These are phyloP conservation scores for Apoderus coryli DNA, from an alignment of 2,888 invertebrate species.

Conservation along the genomic window DNA sequence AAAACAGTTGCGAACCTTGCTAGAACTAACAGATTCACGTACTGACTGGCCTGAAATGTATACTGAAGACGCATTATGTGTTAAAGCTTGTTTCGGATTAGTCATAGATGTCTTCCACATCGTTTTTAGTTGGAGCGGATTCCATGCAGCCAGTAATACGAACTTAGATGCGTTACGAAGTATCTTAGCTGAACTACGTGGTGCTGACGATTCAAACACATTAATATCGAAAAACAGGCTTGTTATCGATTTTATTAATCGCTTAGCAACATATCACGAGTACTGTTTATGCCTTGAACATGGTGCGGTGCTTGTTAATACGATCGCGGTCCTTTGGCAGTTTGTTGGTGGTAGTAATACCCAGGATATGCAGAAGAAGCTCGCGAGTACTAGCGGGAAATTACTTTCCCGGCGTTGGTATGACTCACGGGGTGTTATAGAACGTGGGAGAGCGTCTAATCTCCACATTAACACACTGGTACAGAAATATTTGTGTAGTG, in stretches of 20 bases:
- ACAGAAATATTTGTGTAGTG: conserved; percentile 45
- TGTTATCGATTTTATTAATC: conserved; percentile 29
- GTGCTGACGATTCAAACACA: conserved; percentile 21
- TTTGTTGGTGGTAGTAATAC: conserved; percentile 31
- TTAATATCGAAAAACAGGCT: conserved; percentile 26
- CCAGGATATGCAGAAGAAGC: conserved; percentile 32
- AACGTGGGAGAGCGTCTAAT: conserved; percentile 41
- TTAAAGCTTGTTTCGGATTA: conserved; percentile 33
- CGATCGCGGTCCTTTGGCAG: conserved; percentile 35
- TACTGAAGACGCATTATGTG: conserved; percentile 34
- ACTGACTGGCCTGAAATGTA: conserved; percentile 42
- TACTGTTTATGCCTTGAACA: conserved; percentile 40
- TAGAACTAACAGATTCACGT: conserved; percentile 38
- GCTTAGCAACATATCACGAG: conserved; percentile 35
- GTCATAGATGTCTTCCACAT: conserved; percentile 31
- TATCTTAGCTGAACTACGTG: conserved; percentile 39
- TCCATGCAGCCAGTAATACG: conserved; percentile 25
- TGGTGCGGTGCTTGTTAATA: conserved; percentile 39
- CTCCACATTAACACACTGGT: conserved; percentile 42
- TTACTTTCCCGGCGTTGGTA: conserved; percentile 57
- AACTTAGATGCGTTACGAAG: conserved; percentile 29
- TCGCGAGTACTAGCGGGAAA: conserved; percentile 36
- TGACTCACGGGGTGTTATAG: conserved; percentile 42
- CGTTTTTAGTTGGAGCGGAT: conserved; percentile 39
- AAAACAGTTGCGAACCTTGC: conserved; percentile 27